Conservation (phyloP, 1,140 invertebrate genomes). For the Acromyrmex heyeri region DNA sequence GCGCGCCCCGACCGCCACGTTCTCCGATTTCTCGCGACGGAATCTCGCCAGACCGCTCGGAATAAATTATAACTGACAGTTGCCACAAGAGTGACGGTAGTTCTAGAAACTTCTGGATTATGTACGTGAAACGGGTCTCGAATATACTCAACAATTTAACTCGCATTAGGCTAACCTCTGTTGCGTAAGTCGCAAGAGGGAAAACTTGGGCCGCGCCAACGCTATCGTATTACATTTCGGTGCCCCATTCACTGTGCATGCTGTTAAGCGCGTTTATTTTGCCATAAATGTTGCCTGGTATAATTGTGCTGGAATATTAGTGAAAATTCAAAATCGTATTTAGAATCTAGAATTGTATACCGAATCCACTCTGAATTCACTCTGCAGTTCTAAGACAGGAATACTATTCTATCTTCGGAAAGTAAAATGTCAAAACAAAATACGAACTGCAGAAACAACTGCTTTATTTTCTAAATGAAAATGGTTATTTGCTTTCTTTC, state of each 20-base stretch:
- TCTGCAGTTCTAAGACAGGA: neutral
- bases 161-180: constrained; percentile 49
- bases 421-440: neutral
- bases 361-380: neutral
- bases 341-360: neutral
- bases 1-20: neutral
- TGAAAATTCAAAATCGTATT: neutral
- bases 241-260: neutral
- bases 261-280: constrained; percentile 37
- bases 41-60: constrained; percentile 24
- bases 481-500: neutral
- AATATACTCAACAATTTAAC: constrained; percentile 57
- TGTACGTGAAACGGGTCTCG: constrained; percentile 27
- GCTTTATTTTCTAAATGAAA: neutral
- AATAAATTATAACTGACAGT: constrained; percentile 43
- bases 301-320: neutral
- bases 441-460: neutral
- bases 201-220: constrained; percentile 21
- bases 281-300: neutral
- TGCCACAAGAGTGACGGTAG: constrained; percentile 19
- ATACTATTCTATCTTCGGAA: neutral
- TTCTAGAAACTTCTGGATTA: constrained; percentile 40
- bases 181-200: constrained; percentile 44
- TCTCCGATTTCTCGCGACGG: neutral
- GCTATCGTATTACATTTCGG: constrained; percentile 39